These are phyloP conservation scores for Thaleichthys pacificus DNA, from an alignment of 2,797 vertebrate genomes.

Conservation along the genomic window DNA sequence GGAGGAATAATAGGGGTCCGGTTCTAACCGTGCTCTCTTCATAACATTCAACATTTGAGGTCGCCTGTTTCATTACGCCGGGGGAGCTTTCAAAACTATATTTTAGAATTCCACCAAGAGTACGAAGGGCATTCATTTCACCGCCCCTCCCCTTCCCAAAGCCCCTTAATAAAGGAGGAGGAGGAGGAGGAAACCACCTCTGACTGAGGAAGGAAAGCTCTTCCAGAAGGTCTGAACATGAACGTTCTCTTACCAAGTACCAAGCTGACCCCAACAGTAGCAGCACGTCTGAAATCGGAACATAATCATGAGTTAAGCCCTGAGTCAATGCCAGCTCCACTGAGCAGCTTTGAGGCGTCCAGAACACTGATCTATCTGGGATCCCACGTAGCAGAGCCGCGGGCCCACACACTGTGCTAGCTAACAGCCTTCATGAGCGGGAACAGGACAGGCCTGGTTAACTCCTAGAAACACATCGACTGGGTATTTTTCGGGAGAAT, in stretches of 20 bases:
- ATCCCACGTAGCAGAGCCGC: neutral
- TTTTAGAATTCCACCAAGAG: constrained; percentile 36
- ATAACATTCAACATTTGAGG: constrained; percentile 36
- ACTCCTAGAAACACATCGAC: neutral
- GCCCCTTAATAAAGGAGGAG: constrained; percentile 36
- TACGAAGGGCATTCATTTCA: constrained; percentile 38
- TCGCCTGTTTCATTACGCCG: constrained; percentile 34
- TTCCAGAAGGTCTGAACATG: constrained; percentile 32
- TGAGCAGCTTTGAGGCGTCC: neutral
- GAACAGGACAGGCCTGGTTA: neutral
- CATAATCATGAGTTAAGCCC: constrained; percentile 20
- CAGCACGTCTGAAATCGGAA: constrained; percentile 26
- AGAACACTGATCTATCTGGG: neutral
- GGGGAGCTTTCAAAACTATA: constrained; percentile 44
- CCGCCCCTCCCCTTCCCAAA: constrained; percentile 39
- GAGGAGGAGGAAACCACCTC: constrained; percentile 41
- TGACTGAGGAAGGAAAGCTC: constrained; percentile 32
- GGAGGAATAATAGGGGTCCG: constrained; percentile 18
- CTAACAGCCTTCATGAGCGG: neutral
- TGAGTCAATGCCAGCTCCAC: neutral
- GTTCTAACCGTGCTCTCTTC: constrained; percentile 6
- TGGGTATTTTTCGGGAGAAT: neutral
- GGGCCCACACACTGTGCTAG: neutral
- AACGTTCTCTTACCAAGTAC: constrained; percentile 33
- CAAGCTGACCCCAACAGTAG: constrained; percentile 11